Base-by-base conservation (phyloP, 2,888 invertebrate species). In the Urechis unicinctus region DNA sequence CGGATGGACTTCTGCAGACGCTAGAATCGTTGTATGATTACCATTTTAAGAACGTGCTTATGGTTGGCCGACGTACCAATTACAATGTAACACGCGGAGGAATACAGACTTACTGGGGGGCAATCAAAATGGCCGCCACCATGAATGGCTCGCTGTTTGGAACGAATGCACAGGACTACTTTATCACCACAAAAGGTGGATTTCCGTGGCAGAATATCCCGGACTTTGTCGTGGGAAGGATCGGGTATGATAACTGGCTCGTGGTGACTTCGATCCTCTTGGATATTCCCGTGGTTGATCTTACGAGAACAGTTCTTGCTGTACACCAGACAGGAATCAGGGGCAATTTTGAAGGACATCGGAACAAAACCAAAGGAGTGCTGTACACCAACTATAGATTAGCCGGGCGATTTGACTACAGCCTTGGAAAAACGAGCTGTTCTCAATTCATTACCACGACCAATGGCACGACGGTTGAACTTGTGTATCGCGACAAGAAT, bases 211-310 rank as follows among this genome's bases (percentile, higher is more conserved):
- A 48, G 21, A 44, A 48, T 22, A 56, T 56, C 22, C 56, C 56
- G 0, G 53, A 56, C 36, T 56, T 56, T 53, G 53, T 56, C 1
- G 56, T 56, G 13, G 56, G 56, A 1, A 41, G 56, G 25, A 51
- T 56, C 1, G 56, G 56, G 49, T 56, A 56, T 30, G 56, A 56
- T 46, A 56, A 56, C 36, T 56, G 56, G 56, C 28, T 56, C 9
- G 56, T 56, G 9, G 56, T 50, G 26, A 56, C 52, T n/a, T 52
- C 53, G 1, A 31, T 56, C n/a, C 28, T 36, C 1, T 49, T 28
- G 29, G 29, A 51, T 3, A 49, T 56, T 41, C 29, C 47, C 9
- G 52, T 52, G 22, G 29, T 56, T 13, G 56, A 56, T 26, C 26
- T 42, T 13, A 56, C 52, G 2, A 31, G 26, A 26, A 56, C 53